Percentiles rank a stretch among this genome's conserved stretches.
These are phyloP conservation scores for Leptonema lineaticorne DNA, from an alignment of 1,140 invertebrate species.

Conservation along the genomic window DNA sequence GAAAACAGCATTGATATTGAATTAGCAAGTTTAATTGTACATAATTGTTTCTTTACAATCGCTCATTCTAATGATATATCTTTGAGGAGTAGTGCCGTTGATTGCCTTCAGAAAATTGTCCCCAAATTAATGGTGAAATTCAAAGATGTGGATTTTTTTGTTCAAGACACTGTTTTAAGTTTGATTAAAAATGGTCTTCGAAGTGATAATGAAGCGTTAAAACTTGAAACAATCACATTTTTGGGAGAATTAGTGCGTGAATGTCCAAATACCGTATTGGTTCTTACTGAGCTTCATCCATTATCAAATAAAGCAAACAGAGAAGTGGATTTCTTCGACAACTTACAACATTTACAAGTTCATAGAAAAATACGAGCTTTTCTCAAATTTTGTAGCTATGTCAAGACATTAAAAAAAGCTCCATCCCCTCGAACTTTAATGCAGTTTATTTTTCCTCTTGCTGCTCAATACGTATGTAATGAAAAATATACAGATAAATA, in stretches of 20 bases:
- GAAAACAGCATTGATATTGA: slow-evolving; percentile 61
- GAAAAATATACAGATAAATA: slow-evolving; percentile 75
- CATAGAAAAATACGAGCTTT: slow-evolving; percentile 81
- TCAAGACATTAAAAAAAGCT: slow-evolving; percentile 58
- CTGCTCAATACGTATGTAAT: slow-evolving; percentile 76
- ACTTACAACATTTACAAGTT: slow-evolving; percentile 83
- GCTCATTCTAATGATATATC: slow-evolving; percentile 79
- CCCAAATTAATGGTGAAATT: slow-evolving; percentile 60
- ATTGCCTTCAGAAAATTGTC: slow-evolving; percentile 69
- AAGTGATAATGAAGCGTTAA: slow-evolving; percentile 64
- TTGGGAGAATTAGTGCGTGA: slow-evolving; percentile 73
- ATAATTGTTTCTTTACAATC: slow-evolving; percentile 82
- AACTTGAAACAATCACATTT: slow-evolving; percentile 75
- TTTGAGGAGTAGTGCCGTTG: slow-evolving; percentile 73
- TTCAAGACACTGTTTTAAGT: slow-evolving; percentile 71
- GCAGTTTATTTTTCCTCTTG: slow-evolving; percentile 83
- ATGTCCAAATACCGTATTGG: slow-evolving; percentile 67
- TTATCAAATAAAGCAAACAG: slow-evolving; percentile 72
- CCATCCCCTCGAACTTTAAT: slow-evolving; percentile 71
- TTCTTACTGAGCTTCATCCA: slow-evolving; percentile 71
- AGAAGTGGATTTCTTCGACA: slow-evolving; percentile 94
- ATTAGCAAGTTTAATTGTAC: slow-evolving; percentile 70
- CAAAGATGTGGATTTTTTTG: slow-evolving; percentile 60
- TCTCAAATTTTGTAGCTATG: slow-evolving; percentile 64
- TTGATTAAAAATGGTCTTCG: slow-evolving; percentile 70